Conservation (phyloP, 2,113 vertebrate genomes). For the Pelusios castaneus region DNA sequence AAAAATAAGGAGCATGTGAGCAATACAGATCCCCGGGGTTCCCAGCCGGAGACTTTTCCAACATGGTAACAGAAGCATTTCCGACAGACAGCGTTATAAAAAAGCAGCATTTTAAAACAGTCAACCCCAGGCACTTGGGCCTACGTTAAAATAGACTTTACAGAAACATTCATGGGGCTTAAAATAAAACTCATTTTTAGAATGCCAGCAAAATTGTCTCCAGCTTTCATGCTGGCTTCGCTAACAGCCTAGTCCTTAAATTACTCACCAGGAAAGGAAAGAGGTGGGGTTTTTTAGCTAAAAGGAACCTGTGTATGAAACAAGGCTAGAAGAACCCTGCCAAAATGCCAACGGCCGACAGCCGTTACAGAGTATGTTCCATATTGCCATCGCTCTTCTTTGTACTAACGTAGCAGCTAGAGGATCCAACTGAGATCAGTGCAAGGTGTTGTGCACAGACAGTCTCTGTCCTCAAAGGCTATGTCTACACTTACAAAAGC, state of each 20-base stretch:
- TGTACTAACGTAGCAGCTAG: neutral
- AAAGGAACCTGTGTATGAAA: slow-evolving; percentile 47
- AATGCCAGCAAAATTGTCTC: slow-evolving; percentile 24
- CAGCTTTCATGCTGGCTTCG: slow-evolving; percentile 60
- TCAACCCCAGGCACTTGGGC: slow-evolving; percentile 58
- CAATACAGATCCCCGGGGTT: slow-evolving; percentile 29
- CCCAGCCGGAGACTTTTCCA: slow-evolving; percentile 12
- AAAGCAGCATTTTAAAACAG: slow-evolving; percentile 58
- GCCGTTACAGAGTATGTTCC: neutral
- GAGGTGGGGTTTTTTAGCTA: slow-evolving; percentile 1
- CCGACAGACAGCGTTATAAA: slow-evolving; percentile 20
- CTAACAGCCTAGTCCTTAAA: slow-evolving; percentile 60
- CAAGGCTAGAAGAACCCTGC: slow-evolving; percentile 4
- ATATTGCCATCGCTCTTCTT: neutral
- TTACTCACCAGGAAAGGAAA: slow-evolving; percentile 45
- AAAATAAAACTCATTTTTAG: slow-evolving; percentile 55
- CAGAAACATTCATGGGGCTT: slow-evolving; percentile 63
- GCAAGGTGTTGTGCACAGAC: neutral
- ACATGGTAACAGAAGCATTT: slow-evolving; percentile 19
- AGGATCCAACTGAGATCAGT: neutral
- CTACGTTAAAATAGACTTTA: slow-evolving; percentile 51
- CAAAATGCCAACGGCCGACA: slow-evolving; percentile 15
- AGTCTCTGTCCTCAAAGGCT: too few relatives aligned
- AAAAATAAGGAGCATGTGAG: neutral
- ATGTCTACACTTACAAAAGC: too few relatives aligned